Conservation (phyloP, 2,797 vertebrate species). For the Eremophila alpestris region DNA sequence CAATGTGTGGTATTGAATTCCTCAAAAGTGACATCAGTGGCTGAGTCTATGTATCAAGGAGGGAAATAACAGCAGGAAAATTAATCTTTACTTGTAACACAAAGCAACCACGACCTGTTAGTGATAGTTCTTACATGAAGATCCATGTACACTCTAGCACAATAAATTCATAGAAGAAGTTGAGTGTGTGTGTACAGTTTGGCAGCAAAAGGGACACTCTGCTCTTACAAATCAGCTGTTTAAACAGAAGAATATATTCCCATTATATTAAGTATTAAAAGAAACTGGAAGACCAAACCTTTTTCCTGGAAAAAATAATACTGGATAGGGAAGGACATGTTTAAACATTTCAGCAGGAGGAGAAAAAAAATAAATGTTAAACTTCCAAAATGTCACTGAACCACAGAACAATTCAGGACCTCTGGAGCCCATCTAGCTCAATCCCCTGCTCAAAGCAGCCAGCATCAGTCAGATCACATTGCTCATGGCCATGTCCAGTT, state of each 20-base stretch:
- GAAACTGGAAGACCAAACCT: not conserved
- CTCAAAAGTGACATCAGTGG: not conserved
- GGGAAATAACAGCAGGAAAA: not conserved
- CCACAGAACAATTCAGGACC: not conserved
- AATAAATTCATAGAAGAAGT: not conserved
- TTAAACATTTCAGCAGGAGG: not conserved
- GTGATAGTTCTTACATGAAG: not conserved
- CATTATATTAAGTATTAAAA: not conserved
- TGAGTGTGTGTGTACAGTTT: not conserved
- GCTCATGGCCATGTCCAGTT: not conserved
- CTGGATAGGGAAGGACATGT: rapidly evolving
- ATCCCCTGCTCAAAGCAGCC: not conserved
- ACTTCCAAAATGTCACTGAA: not conserved
- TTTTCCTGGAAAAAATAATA: not conserved
- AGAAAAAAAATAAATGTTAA: not conserved
- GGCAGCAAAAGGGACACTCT: not conserved
- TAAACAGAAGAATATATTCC: not conserved
- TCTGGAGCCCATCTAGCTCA: not conserved
- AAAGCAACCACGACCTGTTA: not conserved
- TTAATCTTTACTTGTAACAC: not conserved
- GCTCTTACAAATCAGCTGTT: not conserved
- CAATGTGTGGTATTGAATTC: not conserved
- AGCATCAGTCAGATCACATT: not conserved
- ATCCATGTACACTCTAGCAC: not conserved
- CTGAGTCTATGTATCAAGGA: not conserved